phyloP scores from a whole-genome alignment of 2,888 invertebrate species.

The Oligia latruncula region DNA sequence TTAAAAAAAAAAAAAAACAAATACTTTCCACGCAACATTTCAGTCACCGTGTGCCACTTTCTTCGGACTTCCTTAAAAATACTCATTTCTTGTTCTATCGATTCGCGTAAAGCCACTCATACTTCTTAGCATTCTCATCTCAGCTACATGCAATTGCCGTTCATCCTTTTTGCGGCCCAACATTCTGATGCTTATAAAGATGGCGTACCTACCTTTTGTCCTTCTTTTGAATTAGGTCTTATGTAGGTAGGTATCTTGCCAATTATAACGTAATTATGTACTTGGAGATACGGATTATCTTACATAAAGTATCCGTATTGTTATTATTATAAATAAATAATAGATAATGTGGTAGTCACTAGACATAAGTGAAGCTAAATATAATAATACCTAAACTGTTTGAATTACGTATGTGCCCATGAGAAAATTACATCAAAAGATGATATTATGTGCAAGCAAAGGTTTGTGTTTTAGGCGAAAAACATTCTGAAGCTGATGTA shows the following conservation, averaged over 20 bases:
- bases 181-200: background rate
- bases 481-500: too few relatives aligned
- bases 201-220: background rate
- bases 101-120: background rate
- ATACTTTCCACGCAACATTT: background rate
- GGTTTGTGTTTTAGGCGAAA: too few relatives aligned
- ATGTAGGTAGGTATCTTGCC: background rate
- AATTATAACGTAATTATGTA: background rate
- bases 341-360: constrained; percentile 6
- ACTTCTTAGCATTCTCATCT: background rate
- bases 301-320: background rate
- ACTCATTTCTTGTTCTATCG: background rate
- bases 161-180: background rate
- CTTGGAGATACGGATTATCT: background rate
- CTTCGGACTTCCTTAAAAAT: too few relatives aligned
- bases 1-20: background rate
- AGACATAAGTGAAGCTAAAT: constrained; percentile 12
- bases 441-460: too few relatives aligned
- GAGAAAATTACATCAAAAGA: background rate
- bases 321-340: constrained; percentile 6
- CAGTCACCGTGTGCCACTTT: too few relatives aligned
- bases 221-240: background rate
- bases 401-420: background rate
- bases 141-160: background rate
- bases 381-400: constrained; percentile 13